Evolutionary conservation across 2,797 vertebrate genomes (phyloP), one percentile per base, ranked within the genome.

Genomic region (Columba guinea): DNA sequence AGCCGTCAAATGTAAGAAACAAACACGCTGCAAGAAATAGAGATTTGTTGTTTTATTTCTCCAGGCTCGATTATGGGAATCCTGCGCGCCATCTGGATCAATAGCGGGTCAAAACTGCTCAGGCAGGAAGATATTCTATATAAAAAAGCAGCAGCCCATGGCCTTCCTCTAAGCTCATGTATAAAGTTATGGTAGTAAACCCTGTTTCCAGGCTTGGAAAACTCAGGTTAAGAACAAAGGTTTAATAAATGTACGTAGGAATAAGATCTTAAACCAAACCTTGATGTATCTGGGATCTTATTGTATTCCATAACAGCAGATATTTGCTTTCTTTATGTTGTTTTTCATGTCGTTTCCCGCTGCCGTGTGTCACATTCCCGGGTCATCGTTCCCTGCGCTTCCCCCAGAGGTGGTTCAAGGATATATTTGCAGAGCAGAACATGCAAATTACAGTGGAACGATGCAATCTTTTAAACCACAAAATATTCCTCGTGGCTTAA

Each of bases 1-100:
- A 84, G 52, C 91, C 87, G 75, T 12, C 71, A 79, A 69, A 74
- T 34, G 20, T 27, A 44, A 84, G 75, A 17, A 84, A 79, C 14
- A 84, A 95, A 84, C 27, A 13, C 3, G 9, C 74, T 77, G 91
- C 41, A 27, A 67, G 64, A 77, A 87, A 53, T 2, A 35, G 70
- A 46, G 41, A 44, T 44, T 44, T 41, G 8, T 35, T 58, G 48
- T 39, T 86, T 68, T 62, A 19, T 46, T 41, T 30, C 56, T 69
- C 84, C 20, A 6, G 17, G 92, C 68, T 89, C 60, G 80, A 63
- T 95, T 93, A 49, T 41, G 87, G 94, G 78, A 85, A 79, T 91
- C 78, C 15, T 34, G 82, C 59, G 59, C 37, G 1, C 87, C 91
- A 84, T 52, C 56, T 58, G 60, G 84, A 87, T 94, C 91, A 59